Base-by-base conservation (phyloP, 2,797 vertebrate species). In the Sebastes nivosus region DNA sequence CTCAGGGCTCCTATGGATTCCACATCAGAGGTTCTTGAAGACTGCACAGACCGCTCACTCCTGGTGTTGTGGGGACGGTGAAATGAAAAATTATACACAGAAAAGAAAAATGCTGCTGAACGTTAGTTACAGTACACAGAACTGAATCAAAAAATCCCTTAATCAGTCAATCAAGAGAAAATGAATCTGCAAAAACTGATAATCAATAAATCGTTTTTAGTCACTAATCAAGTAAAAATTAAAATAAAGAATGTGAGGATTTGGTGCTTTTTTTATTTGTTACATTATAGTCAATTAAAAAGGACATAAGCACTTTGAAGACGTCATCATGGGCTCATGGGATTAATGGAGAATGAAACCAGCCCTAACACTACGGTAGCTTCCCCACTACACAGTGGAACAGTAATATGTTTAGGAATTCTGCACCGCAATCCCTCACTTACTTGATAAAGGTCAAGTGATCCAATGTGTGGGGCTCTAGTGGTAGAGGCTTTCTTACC, bases 1-100 rank as follows among this genome's bases (percentile, higher is more conserved):
- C 97, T 97, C 93, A 97, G 95, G 92, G 97, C 96, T 94, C 96
- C 97, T 88, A 97, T 96, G 81, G 98, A 98, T 91, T 99, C 98
- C 89, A 97, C 95, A 91, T 98, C 98, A 94, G 98, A 98, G 94
- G 97, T 97, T 96, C 95, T 96, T 59, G 96, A 97, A 75, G 97
- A 97, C 87, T 97, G 96, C 89, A 96, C 94, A 90, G 95, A 95
- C 91, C 95, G 94, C 84, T 98, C 97, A 84, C 92, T 95, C 93
- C 96, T 98, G 94, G 94, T 95, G 82, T 83, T 93, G 91, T 11
- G 65, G 77, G 84, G 4, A 25, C 1, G 2, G 20, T 0, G 12
- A 50, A 66, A 75, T 2, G 4, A 13, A n/a, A 7, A 52, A 18
- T 22, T 3, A 63, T 13, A 61, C 20, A 52, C 50, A 50, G 8